Conservation (phyloP, 1,140 invertebrate genomes). For the Nasonia vitripennis region DNA sequence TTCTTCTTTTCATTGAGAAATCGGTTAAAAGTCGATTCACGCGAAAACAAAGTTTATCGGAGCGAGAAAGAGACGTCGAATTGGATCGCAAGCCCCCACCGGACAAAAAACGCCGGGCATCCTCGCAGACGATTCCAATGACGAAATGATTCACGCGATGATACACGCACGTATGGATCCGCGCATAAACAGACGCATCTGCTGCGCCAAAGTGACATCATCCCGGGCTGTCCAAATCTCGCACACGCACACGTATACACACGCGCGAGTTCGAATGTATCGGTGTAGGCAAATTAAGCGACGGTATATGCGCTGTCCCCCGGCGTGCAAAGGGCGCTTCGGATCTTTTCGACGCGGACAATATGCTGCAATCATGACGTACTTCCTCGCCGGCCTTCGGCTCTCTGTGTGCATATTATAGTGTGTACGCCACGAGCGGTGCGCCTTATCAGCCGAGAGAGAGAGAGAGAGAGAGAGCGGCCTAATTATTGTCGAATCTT, state of each 20-base stretch:
- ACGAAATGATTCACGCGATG: slow-evolving; percentile 26
- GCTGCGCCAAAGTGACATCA: slow-evolving; percentile 12
- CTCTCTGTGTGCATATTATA: background rate
- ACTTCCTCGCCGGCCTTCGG: background rate
- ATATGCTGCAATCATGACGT: background rate
- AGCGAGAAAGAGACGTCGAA: background rate
- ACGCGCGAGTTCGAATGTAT: background rate
- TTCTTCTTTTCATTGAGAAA: too few relatives aligned
- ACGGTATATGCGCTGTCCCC: background rate
- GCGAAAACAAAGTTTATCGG: background rate
- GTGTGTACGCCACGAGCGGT: background rate
- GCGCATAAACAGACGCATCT: background rate
- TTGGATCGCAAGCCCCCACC: too few relatives aligned
- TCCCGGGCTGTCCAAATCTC: background rate
- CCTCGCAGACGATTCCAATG: background rate
- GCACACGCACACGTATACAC: background rate
- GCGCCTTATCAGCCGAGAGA: background rate
- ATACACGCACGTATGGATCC: background rate
- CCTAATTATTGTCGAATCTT: background rate
- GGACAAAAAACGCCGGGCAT: background rate
- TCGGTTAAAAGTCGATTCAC: too few relatives aligned
- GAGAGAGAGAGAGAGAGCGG: background rate
- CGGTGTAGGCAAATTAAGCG: background rate
- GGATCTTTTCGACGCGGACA: background rate
- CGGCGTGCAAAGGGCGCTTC: background rate